Evolutionary conservation across 1,140 invertebrate genomes (phyloP).

Genomic region (Panagrolaimus sp.): DNA sequence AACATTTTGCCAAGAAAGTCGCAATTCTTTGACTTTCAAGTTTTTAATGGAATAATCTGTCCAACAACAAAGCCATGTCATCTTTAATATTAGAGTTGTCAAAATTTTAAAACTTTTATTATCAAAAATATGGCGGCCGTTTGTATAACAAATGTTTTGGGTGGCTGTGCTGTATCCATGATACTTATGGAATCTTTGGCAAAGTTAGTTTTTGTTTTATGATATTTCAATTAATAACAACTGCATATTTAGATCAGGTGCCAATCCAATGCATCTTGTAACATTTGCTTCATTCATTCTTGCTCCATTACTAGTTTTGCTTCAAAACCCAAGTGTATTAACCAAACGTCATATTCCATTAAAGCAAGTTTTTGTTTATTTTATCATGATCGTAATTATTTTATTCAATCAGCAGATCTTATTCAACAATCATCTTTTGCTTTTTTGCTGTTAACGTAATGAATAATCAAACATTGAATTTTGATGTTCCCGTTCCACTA

Average conservation of each 20-base stretch:
- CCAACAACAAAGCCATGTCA: no score
- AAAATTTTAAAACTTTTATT: no score
- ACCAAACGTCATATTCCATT: conserved; percentile 68
- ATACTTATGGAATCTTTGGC: conserved; percentile 41
- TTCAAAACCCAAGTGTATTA: conserved; percentile 74
- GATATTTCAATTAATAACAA: no score
- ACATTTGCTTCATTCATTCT: conserved; percentile 87
- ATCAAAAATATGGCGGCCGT: background rate
- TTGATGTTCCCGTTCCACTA: conserved; percentile 91
- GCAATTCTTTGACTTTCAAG: no score
- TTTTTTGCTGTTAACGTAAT: conserved; percentile 85
- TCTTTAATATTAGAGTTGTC: no score
- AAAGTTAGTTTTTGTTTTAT: conserved; percentile 64
- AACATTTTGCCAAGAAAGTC: no score
- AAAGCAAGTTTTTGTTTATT: conserved; percentile 55
- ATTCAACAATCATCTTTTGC: conserved; percentile 75
- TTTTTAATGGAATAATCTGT: no score
- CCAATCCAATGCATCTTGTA: conserved; percentile 69
- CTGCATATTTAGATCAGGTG: conserved; percentile 3
- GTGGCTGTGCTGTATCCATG: conserved; percentile 45
- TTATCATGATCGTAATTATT: conserved; percentile 1
- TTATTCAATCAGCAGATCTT: conserved; percentile 71
- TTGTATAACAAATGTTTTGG: conserved; percentile 27
- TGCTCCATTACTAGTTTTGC: conserved; percentile 78
- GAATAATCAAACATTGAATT: conserved; percentile 90